Conservation (phyloP, 64 coral and sea anemone species). For the Hydrozoanthus tunicans region DNA sequence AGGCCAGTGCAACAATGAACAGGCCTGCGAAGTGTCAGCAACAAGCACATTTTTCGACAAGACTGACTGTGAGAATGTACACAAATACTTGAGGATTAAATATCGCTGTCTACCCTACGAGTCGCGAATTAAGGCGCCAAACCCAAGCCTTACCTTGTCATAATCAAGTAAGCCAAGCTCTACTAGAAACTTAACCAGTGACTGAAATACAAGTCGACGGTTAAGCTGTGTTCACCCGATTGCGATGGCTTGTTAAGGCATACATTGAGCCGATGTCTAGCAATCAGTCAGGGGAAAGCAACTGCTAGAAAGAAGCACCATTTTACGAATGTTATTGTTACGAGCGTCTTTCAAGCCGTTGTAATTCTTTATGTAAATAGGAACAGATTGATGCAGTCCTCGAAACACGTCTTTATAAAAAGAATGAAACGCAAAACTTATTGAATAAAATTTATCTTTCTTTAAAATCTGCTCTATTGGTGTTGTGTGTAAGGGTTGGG, state of each 20-base stretch:
- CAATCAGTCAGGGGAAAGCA: too few species aligned
- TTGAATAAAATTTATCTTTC: conserved; percentile 17
- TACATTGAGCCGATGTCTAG: neutral
- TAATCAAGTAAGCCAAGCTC: neutral
- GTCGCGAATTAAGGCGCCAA: conserved; percentile 86
- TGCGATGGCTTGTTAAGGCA: neutral
- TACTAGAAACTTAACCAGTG: neutral
- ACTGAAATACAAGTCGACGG: neutral
- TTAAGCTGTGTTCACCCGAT: neutral
- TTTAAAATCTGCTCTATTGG: neutral
- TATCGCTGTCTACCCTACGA: conserved; percentile 91
- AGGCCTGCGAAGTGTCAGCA: conserved; percentile 89
- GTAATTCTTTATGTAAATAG: conserved; percentile 39
- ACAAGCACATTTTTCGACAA: conserved; percentile 96
- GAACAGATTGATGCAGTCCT: neutral
- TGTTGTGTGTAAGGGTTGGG: neutral
- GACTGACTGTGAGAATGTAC: conserved; percentile 86
- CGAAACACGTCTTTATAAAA: neutral
- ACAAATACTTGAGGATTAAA: conserved; percentile 86
- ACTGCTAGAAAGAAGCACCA: neutral
- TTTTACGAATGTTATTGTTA: neutral
- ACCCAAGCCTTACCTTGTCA: conserved; percentile 34
- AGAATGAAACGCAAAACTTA: neutral
- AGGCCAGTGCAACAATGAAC: conserved; percentile 92
- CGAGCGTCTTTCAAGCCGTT: neutral